Percentiles rank a stretch among this genome's conserved stretches.
Evolutionary conservation across 2,888 invertebrate genomes (phyloP).

Genomic region (Eubasilissa splendida): DNA sequence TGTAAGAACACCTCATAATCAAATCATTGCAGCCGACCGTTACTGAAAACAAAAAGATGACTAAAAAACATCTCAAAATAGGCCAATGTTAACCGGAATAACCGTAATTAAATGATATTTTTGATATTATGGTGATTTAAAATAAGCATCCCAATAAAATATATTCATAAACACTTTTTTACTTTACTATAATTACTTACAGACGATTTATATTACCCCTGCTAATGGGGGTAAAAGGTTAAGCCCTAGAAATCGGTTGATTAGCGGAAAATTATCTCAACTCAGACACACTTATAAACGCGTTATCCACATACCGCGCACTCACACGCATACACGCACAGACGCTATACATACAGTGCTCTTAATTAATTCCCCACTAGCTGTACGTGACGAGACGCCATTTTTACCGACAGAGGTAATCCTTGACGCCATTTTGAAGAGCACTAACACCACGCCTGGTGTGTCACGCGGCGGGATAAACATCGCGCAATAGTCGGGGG

Average conservation of each 20-base stretch:
- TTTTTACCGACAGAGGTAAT: conserved; percentile 44
- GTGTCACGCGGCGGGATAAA: background rate
- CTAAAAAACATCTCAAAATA: too few species aligned
- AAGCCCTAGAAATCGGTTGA: background rate
- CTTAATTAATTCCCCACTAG: conserved; percentile 24
- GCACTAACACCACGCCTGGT: background rate
- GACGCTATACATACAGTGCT: background rate
- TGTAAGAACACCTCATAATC: too few species aligned
- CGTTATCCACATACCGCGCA: background rate
- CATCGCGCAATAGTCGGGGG: too few species aligned
- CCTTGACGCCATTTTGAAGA: conserved; percentile 55
- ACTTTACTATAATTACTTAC: too few species aligned
- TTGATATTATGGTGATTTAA: too few species aligned
- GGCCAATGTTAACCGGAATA: too few species aligned
- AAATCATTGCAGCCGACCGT: too few species aligned
- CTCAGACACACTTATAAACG: background rate
- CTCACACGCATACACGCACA: background rate
- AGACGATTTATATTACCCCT: too few species aligned
- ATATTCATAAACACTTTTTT: too few species aligned
- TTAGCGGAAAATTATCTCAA: conserved; percentile 29
- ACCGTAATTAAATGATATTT: too few species aligned
- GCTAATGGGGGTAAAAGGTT: background rate
- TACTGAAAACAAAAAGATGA: too few species aligned
- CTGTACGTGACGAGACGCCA: conserved; percentile 44
- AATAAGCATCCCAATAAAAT: too few species aligned